Conservation (phyloP, 1,140 invertebrate genomes). For the Drosophila nebulosa region DNA sequence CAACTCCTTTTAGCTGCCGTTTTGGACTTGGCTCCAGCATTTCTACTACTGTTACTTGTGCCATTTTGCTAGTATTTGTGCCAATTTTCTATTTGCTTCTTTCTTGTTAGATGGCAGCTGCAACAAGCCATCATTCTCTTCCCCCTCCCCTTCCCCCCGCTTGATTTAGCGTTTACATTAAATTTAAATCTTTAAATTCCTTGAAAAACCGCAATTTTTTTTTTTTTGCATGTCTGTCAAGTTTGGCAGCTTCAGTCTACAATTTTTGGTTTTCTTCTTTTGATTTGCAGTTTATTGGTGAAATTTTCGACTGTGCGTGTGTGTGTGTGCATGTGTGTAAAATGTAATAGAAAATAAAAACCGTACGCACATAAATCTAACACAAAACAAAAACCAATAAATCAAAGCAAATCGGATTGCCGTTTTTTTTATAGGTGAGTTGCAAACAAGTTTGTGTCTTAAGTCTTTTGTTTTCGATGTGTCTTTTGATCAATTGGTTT, state of each 20-base stretch:
- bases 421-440: slow-evolving; percentile 43
- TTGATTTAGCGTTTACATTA: slow-evolving; percentile 58
- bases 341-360: slow-evolving; percentile 64
- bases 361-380: slow-evolving; percentile 10
- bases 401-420: slow-evolving; percentile 42
- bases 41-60: slow-evolving; percentile 64
- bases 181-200: slow-evolving; percentile 67
- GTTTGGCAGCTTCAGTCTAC: slow-evolving; percentile 10
- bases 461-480: background rate
- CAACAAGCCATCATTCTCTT: background rate
- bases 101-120: slow-evolving; percentile 17
- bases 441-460: slow-evolving; percentile 8
- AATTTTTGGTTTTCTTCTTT: slow-evolving; percentile 26
- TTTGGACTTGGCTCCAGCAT: slow-evolving; percentile 21
- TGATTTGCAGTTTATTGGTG: slow-evolving; percentile 52
- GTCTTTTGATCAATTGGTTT: too few species aligned
- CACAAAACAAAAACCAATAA: slow-evolving; percentile 17
- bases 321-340: slow-evolving; percentile 38
- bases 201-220: slow-evolving; percentile 66
- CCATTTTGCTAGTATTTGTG: slow-evolving; percentile 70
- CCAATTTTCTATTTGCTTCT: slow-evolving; percentile 54
- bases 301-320: too few species aligned
- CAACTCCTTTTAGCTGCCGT: slow-evolving; percentile 16
- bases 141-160: background rate
- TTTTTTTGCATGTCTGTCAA: slow-evolving; percentile 31